A percentile compares a stretch with the other conserved stretches of the same genome.
These are phyloP conservation scores for Caradrina kadenii DNA, from an alignment of 2,888 invertebrate species.

Conservation along the genomic window DNA sequence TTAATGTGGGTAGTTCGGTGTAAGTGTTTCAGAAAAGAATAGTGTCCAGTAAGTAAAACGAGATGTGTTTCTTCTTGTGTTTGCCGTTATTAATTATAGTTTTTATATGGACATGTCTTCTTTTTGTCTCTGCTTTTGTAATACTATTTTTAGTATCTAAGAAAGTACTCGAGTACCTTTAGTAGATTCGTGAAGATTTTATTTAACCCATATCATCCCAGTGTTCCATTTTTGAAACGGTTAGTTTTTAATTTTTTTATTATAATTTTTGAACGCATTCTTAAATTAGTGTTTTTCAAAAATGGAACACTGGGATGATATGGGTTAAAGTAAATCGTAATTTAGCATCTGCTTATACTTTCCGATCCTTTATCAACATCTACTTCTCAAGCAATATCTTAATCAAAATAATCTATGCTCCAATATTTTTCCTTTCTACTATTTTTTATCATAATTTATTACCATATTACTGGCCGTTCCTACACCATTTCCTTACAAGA, in stretches of 20 bases:
- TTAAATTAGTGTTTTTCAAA: too few species aligned
- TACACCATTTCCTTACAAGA: slow-evolving; percentile 46
- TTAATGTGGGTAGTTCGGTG: slow-evolving; percentile 24
- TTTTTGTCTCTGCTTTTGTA: neutral
- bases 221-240: too few species aligned
- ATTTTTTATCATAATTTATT: slow-evolving; percentile 33
- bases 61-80: neutral
- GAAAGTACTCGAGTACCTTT: neutral
- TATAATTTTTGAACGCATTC: too few species aligned
- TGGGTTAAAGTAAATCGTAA: neutral
- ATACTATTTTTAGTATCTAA: neutral
- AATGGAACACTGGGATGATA: too few species aligned
- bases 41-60: neutral
- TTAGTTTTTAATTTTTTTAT: too few species aligned
- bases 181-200: neutral
- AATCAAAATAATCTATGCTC: slow-evolving; percentile 10
- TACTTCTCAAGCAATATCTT: slow-evolving; percentile 3
- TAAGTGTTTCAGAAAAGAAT: slow-evolving; percentile 4
- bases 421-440: slow-evolving; percentile 21
- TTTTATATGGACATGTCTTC: neutral
- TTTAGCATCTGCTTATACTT: neutral
- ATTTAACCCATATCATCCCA: too few species aligned
- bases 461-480: slow-evolving; percentile 21
- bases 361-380: neutral
- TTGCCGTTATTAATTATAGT: neutral